Evolutionary conservation across 2,797 vertebrate species (phyloP), one percentile per base, ranked within the genome.

Genomic region (Ciconia nigra): DNA sequence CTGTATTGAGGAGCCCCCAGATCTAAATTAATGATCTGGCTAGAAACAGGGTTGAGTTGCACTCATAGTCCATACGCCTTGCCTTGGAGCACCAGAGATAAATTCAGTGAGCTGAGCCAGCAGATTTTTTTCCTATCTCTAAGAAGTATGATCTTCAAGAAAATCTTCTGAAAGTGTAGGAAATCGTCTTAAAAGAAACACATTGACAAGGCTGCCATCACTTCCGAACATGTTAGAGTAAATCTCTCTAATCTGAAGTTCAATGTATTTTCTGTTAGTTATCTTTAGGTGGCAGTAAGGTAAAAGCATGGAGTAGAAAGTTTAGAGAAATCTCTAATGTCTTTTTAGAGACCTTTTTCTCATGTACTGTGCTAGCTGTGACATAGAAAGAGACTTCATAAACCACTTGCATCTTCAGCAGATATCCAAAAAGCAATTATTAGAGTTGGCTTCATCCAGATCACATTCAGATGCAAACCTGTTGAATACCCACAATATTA

Each of bases 211-310:
- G 16, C 15, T 87, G 15, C 17, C 52, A 42, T 87, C 65, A 49
- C 24, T 70, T 83, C 37, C 55, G 28, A 59, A 19, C 7, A 16
- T 3, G 39, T 33, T 47, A 66, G 24, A 54, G 10, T 47, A 81
- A 39, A 77, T 42, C 24, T 42, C 7, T 54, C 44, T 77, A 21
- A n/a, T 62, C 25, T 57, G 35, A 82, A 69, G 49, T 39, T 41
- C 42, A 90, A 73, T 82, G 86, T 89, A 84, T 94, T 94, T 96
- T 94, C 95, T 94, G 33, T 46, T 61, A 77, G 37, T 80, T 89
- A 94, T 92, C 95, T 94, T 96, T 96, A 96, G 94, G 88, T 95
- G 93, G 95, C 93, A 94, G 96, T 80, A 96, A 96, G 95, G 90
- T 93, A 95, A 96, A 96, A 96, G 90, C 78, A 19, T 21, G 71